Percentiles rank a stretch among this genome's conserved stretches.
phyloP scores from a whole-genome alignment of 2,888 invertebrate species.

The Clostera curtula region DNA sequence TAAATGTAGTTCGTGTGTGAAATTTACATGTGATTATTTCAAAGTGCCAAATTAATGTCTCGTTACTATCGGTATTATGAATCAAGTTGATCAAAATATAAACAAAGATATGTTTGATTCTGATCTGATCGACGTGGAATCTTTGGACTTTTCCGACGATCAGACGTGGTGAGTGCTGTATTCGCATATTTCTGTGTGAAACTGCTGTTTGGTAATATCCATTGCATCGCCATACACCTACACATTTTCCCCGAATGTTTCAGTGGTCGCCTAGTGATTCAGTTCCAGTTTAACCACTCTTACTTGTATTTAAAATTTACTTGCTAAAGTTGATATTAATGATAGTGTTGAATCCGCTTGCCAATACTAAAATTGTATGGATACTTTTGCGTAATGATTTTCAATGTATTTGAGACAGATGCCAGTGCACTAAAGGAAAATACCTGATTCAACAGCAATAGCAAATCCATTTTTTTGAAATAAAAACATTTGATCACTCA shows the following conservation, averaged over 20 bases:
- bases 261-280: slow-evolving; percentile 12
- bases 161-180: slow-evolving; percentile 73
- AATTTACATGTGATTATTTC: slow-evolving; percentile 55
- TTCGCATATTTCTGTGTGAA: slow-evolving; percentile 10
- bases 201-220: slow-evolving; percentile 5
- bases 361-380: no score
- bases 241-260: slow-evolving; percentile 21
- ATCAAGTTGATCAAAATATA: slow-evolving; percentile 71
- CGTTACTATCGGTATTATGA: slow-evolving; percentile 54
- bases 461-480: no score
- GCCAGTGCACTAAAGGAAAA: no score
- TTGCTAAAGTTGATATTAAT: slow-evolving; percentile 2
- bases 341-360: no score
- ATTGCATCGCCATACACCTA: no score
- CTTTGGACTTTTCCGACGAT: slow-evolving; percentile 71
- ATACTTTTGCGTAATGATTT: no score
- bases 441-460: no score
- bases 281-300: slow-evolving; percentile 28
- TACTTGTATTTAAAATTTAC: slow-evolving; percentile 13
- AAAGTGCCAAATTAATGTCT: slow-evolving; percentile 72
- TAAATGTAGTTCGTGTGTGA: slow-evolving; percentile 55
- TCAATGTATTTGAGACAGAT: no score
- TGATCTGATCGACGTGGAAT: slow-evolving; percentile 74
- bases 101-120: slow-evolving; percentile 72
- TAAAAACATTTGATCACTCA: no score